Base-by-base conservation (phyloP, 2,888 invertebrate genomes). In the Drosophila greeni region DNA sequence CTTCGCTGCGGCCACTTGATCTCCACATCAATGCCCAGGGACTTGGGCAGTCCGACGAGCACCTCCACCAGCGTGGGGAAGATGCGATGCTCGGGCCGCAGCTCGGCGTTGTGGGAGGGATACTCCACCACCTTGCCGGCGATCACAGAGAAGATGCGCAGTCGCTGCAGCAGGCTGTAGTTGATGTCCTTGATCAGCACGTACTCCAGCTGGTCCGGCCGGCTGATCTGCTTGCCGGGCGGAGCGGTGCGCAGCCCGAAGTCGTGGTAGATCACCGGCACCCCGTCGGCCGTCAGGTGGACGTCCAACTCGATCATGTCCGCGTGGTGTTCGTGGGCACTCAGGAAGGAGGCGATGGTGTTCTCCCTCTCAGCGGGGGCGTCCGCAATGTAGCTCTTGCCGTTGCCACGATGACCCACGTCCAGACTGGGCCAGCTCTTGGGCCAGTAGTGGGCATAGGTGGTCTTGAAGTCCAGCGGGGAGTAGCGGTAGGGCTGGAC, bases 291-390 rank as follows among this genome's bases (percentile, higher is more conserved):
- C 70, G 97, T 97, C 70, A 99, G 90, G 87, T 99, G 98, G 40
- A 99, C 98, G 91, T 99, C 99, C 90, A 99, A 96, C 89, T 99
- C 99, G 47, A 99, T 95, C 92, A 96, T 95, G 87, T 99, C 98
- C 65, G 98, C 98, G 71, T 98, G 97, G 88, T 95, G 94, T 61
- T 93, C 92, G 61, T 95, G 95, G 68, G 98, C 98, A 73, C 94
- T 93, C 88, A 95, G 94, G 83, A 99, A 92, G 14, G 98, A 99
- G 56, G 97, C 96, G 81, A 99, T 93, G 11, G 98, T 98, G 88
- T 99, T 99, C 90, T 99, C 99, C 75, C 75, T 76, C 57, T 86
- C 80, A 8, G 95, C 91, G 54, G 98, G 95, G 85, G 95, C 93
- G 88, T 90, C 90, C 92, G 76, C 76, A 24, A 85, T 85, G 87